phyloP scores from a whole-genome alignment of 2,888 invertebrate species.

The Metopia argyrocephala region DNA sequence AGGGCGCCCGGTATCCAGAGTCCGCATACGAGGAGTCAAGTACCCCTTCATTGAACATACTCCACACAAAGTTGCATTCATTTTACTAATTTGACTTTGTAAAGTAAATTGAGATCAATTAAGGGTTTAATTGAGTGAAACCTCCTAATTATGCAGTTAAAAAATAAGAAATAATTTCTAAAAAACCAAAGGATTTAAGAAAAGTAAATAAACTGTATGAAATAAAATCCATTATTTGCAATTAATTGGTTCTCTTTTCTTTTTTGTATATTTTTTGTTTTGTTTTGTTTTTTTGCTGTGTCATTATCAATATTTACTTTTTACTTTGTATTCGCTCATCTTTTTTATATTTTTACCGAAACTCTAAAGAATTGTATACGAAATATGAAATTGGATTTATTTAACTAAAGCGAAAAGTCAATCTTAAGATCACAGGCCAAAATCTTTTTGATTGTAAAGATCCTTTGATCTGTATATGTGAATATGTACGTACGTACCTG shows the following conservation, averaged over 20 bases:
- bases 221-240: neutral
- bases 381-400: neutral
- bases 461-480: neutral
- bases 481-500: neutral
- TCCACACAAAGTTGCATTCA: no score
- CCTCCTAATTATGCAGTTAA: no score
- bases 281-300: neutral
- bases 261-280: neutral
- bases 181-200: no score
- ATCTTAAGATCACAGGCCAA: slow-evolving; percentile 24
- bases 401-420: slow-evolving; percentile 29
- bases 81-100: no score
- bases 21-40: no score
- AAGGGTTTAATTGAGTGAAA: no score
- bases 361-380: neutral
- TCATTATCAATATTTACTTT: neutral
- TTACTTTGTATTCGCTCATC: neutral
- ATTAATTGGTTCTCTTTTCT: neutral
- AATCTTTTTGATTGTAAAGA: neutral
- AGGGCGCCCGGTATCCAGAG: no score
- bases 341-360: neutral
- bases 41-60: no score
- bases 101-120: no score
- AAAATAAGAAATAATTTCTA: no score
- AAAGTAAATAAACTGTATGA: neutral